phyloP scores from a whole-genome alignment of 2,888 invertebrate species.

The Parascotia fuliginaria region DNA sequence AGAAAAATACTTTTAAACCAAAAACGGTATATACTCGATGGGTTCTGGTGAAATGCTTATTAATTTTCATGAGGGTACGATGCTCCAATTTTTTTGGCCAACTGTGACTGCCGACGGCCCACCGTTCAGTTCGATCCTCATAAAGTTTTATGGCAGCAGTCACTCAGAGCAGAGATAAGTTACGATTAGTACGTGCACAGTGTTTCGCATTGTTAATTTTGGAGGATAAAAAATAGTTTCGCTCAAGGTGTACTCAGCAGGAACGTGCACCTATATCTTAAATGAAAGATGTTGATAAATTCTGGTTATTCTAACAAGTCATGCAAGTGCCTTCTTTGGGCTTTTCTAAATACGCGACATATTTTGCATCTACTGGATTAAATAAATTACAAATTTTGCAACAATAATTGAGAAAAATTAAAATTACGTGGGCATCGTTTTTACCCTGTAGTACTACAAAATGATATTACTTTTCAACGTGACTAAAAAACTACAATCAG shows the following conservation, averaged over 20 bases:
- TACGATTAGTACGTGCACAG: conserved; percentile 39
- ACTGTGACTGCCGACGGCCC: conserved; percentile 28
- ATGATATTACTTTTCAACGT: conserved; percentile 2
- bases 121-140: conserved; percentile 50
- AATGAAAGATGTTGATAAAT: too few relatives aligned
- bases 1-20: conserved; percentile 46
- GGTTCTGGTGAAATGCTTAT: conserved; percentile 48
- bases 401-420: too few relatives aligned
- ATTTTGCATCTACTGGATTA: too few relatives aligned
- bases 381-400: too few relatives aligned
- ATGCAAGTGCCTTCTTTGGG: too few relatives aligned
- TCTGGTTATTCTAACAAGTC: too few relatives aligned
- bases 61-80: conserved; percentile 49
- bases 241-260: too few relatives aligned
- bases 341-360: too few relatives aligned
- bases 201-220: conserved; percentile 19
- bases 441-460: not conserved
- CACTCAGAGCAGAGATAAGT: conserved; percentile 42
- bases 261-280: too few relatives aligned
- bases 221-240: conserved; percentile 12
- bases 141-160: conserved; percentile 52
- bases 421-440: not conserved
- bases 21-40: conserved; percentile 38
- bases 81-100: conserved; percentile 49
- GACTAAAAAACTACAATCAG: conserved; percentile 13